Percentiles rank a stretch among this genome's conserved stretches.
phyloP scores from a whole-genome alignment of 2,888 invertebrate species.

The Melieria omissa region DNA sequence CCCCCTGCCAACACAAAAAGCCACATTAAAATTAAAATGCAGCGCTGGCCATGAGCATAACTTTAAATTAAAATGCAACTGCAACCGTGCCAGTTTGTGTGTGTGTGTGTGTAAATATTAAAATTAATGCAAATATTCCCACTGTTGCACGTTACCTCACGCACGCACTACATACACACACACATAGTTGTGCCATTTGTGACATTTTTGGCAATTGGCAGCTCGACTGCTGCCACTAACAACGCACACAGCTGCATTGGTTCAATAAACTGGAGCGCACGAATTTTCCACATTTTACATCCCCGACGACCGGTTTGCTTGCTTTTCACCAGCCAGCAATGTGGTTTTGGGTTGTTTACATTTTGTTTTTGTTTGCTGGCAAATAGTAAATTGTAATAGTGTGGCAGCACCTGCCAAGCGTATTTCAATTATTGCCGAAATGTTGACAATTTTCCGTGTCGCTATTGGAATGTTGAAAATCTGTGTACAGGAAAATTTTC shows the following conservation, averaged over 20 bases:
- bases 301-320: not conserved
- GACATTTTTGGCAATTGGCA: slow-evolving; percentile 19
- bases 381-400: too few relatives aligned
- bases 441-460: too few relatives aligned
- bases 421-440: too few relatives aligned
- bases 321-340: not conserved
- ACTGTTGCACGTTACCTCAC: slow-evolving; percentile 13
- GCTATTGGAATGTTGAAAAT: too few relatives aligned
- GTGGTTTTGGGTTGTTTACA: too few relatives aligned
- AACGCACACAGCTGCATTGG: not conserved
- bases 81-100: slow-evolving; percentile 14
- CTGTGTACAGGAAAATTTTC: too few relatives aligned
- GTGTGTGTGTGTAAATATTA: slow-evolving; percentile 30
- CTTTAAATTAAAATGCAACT: slow-evolving; percentile 40
- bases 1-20: not conserved
- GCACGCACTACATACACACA: not conserved
- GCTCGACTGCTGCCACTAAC: not conserved
- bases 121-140: slow-evolving; percentile 36
- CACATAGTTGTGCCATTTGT: slow-evolving; percentile 8
- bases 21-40: slow-evolving; percentile 29
- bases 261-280: slow-evolving; percentile 27
- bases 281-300: too few relatives aligned
- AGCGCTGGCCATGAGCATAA: slow-evolving; percentile 36
- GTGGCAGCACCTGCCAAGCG: too few relatives aligned
- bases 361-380: too few relatives aligned